These are phyloP conservation scores for Aethina tumida DNA, from an alignment of 1,140 invertebrate species.

Conservation along the genomic window DNA sequence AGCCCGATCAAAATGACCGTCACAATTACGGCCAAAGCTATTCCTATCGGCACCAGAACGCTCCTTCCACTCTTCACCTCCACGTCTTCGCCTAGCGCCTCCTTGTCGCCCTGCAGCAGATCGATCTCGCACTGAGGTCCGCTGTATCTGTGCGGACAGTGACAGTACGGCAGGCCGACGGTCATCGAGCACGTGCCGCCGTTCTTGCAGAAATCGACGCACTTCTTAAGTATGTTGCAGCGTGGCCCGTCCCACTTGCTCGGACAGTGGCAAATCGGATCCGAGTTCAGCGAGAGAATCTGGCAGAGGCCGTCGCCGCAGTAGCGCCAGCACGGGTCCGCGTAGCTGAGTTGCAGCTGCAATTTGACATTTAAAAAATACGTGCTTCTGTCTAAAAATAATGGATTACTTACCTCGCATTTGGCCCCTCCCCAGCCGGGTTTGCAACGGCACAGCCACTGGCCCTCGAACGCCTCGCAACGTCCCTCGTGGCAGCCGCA, in stretches of 20 bases:
- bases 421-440: slow-evolving; percentile 41
- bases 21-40: slow-evolving; percentile 19
- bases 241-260: slow-evolving; percentile 46
- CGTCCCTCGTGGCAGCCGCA: slow-evolving; percentile 22
- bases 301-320: slow-evolving; percentile 48
- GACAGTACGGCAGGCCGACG: slow-evolving; percentile 37
- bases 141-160: slow-evolving; percentile 18
- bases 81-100: slow-evolving; percentile 2
- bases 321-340: slow-evolving; percentile 47
- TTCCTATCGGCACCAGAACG: slow-evolving; percentile 17
- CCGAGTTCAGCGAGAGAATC: slow-evolving; percentile 23
- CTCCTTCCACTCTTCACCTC: slow-evolving; percentile 9
- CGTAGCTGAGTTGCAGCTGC: slow-evolving; percentile 40
- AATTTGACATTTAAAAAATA: background rate
- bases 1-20: slow-evolving; percentile 17
- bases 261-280: slow-evolving; percentile 46
- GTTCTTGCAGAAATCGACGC: slow-evolving; percentile 47
- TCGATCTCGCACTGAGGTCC: slow-evolving; percentile 9
- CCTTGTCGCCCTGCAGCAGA: too few relatives aligned
- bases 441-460: slow-evolving; percentile 36
- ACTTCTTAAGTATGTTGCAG: slow-evolving; percentile 43
- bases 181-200: slow-evolving; percentile 42
- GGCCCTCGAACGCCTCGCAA: slow-evolving; percentile 21
- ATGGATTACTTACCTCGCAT: slow-evolving; percentile 38
- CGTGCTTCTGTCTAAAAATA: background rate